Conservation (phyloP, 2,888 invertebrate species). For the Hetaerina titia region DNA sequence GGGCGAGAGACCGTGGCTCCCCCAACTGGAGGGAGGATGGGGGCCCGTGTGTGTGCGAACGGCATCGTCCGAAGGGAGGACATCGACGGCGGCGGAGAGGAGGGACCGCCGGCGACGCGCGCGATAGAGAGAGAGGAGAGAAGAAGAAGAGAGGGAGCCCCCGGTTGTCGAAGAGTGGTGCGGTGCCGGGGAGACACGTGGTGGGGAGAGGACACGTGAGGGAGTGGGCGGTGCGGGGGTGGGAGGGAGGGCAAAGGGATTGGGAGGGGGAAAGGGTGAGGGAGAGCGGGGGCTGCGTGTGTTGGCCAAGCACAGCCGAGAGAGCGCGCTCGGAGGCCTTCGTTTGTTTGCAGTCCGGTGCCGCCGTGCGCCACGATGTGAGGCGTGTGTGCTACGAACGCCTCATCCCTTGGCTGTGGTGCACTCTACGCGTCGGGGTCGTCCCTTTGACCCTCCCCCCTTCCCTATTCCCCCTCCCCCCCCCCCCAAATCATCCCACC, state of each 20-base stretch:
- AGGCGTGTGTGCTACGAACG: slow-evolving; percentile 21
- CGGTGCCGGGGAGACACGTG: neutral
- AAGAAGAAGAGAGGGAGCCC: too few relatives aligned
- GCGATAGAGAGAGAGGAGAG: too few relatives aligned
- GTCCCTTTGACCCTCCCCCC: neutral
- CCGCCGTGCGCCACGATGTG: slow-evolving; percentile 30
- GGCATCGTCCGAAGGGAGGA: neutral
- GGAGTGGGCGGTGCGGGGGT: neutral
- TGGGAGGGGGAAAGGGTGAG: neutral
- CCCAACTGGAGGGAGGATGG: neutral
- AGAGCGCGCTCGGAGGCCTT: slow-evolving; percentile 17
- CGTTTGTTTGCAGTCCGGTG: slow-evolving; percentile 39
- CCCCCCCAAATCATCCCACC: neutral
- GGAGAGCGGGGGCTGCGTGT: neutral
- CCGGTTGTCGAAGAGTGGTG: neutral
- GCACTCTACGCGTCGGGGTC: neutral
- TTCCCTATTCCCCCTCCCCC: neutral
- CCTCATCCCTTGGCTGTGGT: neutral
- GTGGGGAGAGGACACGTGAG: neutral
- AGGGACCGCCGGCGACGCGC: neutral
- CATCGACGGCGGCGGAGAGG: neutral
- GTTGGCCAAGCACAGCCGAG: slow-evolving; percentile 1
- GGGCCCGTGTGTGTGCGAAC: neutral
- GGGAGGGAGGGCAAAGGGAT: neutral
- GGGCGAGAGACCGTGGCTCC: neutral